A percentile compares a stretch with the other conserved stretches of the same genome.
Evolutionary conservation across 2,113 vertebrate genomes (phyloP).

Genomic region (Tympanuchus pallidicinctus): DNA sequence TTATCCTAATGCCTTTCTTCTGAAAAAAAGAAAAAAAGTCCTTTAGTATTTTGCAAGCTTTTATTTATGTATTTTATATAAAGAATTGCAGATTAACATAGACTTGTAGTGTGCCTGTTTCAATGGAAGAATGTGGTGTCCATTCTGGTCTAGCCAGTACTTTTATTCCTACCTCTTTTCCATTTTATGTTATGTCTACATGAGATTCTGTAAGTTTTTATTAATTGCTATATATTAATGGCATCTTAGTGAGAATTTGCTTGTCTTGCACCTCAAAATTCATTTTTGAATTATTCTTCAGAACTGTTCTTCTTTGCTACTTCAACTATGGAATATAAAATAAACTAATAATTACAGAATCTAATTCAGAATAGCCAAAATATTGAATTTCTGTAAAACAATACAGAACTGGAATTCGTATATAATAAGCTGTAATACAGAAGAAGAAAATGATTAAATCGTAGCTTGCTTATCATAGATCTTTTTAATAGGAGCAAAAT

Average conservation of each 20-base stretch:
- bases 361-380: constrained; percentile 31
- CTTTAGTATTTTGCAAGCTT: neutral
- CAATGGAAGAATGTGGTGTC: neutral
- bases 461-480: constrained; percentile 52
- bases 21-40: neutral
- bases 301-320: neutral
- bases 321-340: constrained; percentile 25
- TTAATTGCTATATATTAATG: neutral
- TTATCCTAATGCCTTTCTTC: neutral
- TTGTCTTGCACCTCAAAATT: neutral
- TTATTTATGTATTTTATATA: neutral
- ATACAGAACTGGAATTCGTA: constrained; percentile 14
- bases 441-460: constrained; percentile 55
- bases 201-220: neutral
- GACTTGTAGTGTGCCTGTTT: neutral
- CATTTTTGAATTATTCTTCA: neutral
- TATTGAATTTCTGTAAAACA: constrained; percentile 61
- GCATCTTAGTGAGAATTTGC: neutral
- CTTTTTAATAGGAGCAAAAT: constrained; percentile 67
- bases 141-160: neutral
- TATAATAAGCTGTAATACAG: constrained; percentile 42
- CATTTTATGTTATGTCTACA: neutral
- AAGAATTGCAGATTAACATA: neutral
- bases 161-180: neutral
- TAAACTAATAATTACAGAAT: neutral